Conservation (phyloP, 2,888 invertebrate species). For the Hermaeophaga mercurialis region DNA sequence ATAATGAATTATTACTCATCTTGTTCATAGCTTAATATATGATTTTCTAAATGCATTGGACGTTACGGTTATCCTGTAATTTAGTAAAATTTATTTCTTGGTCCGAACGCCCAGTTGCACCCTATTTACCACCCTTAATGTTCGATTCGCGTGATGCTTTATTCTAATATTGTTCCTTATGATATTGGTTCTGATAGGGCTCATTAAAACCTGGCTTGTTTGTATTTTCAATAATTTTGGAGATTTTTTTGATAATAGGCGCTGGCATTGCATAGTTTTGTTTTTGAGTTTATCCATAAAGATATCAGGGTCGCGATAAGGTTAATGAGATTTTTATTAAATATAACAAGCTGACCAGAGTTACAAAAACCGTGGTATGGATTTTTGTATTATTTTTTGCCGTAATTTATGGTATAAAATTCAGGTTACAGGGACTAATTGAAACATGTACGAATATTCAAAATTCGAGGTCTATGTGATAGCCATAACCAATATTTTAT, state of each 20-base stretch:
- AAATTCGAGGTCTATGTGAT: too few relatives aligned
- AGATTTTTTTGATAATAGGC: conserved; percentile 17
- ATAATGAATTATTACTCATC: conserved; percentile 22
- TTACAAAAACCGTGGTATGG: too few relatives aligned
- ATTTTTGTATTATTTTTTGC: too few relatives aligned
- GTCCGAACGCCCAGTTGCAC: conserved; percentile 35
- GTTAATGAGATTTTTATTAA: background rate
- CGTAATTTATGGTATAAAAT: too few relatives aligned
- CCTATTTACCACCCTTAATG: conserved; percentile 41
- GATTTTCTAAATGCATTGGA: conserved; percentile 30
- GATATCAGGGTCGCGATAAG: background rate
- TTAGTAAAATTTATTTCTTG: conserved; percentile 36
- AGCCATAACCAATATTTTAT: too few relatives aligned
- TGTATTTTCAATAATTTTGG: conserved; percentile 22
- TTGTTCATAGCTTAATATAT: conserved; percentile 23
- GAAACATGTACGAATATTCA: too few relatives aligned
- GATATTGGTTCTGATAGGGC: conserved; percentile 17
- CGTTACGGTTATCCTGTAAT: conserved; percentile 31
- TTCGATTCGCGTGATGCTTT: conserved; percentile 38
- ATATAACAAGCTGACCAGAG: too few relatives aligned
- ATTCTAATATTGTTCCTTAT: conserved; percentile 33
- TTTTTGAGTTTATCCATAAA: background rate
- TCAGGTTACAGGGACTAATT: too few relatives aligned
- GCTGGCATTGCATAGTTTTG: background rate
- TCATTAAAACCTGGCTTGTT: conserved; percentile 13